Conservation (phyloP, 2,797 vertebrate species). For the Nyctalus aviator region DNA sequence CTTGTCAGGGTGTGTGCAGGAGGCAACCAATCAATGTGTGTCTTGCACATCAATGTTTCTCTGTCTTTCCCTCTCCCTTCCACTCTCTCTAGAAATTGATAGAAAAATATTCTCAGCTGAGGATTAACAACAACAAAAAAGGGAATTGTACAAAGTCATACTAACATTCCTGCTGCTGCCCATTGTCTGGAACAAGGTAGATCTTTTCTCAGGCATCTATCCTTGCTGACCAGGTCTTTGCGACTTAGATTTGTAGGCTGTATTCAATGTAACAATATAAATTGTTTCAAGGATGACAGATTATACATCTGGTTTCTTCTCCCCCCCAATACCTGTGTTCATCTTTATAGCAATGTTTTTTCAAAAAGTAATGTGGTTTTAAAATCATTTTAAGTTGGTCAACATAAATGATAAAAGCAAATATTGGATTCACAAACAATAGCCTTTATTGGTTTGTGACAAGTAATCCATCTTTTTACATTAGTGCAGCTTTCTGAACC, state of each 20-base stretch:
- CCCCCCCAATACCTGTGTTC: constrained; percentile 68
- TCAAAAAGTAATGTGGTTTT: constrained; percentile 85
- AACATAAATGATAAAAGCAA: constrained; percentile 83
- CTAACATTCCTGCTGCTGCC: background rate
- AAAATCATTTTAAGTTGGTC: constrained; percentile 86
- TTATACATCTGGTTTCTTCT: constrained; percentile 78
- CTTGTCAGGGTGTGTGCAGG: no score
- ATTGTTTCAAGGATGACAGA: constrained; percentile 77
- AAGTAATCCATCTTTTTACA: constrained; percentile 88
- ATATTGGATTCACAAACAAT: constrained; percentile 86
- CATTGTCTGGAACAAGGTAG: background rate
- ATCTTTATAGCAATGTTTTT: constrained; percentile 82
- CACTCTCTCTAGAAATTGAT: no score
- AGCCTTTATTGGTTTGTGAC: constrained; percentile 87
- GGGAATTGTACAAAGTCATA: background rate
- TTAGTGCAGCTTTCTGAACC: constrained; percentile 84
- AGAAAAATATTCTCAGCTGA: no score
- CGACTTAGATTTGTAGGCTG: constrained; percentile 66
- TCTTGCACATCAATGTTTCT: no score
- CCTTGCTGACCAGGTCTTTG: constrained; percentile 56
- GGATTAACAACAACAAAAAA: background rate
- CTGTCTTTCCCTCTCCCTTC: no score
- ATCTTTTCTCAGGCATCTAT: background rate
- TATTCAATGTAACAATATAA: constrained; percentile 70
- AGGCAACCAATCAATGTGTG: no score